Evolutionary conservation across 2,113 vertebrate genomes (phyloP).

Genomic region (human (Homo sapiens)): DNA sequence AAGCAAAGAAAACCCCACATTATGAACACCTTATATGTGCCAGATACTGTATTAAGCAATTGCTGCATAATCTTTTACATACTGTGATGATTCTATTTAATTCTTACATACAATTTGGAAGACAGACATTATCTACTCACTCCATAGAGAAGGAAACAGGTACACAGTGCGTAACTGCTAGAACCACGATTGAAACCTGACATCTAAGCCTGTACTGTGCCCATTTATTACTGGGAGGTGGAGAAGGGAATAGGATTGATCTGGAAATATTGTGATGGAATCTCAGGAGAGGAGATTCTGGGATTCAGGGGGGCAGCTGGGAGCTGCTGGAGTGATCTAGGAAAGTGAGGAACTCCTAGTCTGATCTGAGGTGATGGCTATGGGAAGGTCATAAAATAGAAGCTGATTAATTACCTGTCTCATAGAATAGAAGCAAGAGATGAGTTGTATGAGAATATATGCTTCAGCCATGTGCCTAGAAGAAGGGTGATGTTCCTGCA

Average conservation of each 20-base stretch:
- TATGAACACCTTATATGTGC: background rate
- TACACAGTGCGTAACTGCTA: background rate
- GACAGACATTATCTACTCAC: background rate
- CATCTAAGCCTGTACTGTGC: background rate
- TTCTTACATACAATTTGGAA: background rate
- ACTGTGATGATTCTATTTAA: background rate
- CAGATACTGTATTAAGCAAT: background rate
- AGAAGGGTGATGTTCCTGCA: accelerated
- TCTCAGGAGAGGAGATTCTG: background rate
- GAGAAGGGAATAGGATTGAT: background rate
- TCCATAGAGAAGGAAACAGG: background rate
- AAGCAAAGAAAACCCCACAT: background rate
- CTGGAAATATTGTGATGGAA: background rate
- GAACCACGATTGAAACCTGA: background rate
- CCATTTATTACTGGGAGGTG: background rate
- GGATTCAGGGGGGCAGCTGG: background rate
- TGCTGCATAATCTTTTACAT: background rate
- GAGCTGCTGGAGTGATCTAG: background rate
- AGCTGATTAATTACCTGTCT: background rate
- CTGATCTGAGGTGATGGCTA: background rate
- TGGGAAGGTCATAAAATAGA: background rate
- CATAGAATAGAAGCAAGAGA: background rate
- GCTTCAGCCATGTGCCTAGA: background rate
- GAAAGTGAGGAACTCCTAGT: background rate
- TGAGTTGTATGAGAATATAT: background rate